These are phyloP conservation scores for Ceratosolen fusciceps DNA, from an alignment of 1,140 invertebrate genomes.

Conservation along the genomic window DNA sequence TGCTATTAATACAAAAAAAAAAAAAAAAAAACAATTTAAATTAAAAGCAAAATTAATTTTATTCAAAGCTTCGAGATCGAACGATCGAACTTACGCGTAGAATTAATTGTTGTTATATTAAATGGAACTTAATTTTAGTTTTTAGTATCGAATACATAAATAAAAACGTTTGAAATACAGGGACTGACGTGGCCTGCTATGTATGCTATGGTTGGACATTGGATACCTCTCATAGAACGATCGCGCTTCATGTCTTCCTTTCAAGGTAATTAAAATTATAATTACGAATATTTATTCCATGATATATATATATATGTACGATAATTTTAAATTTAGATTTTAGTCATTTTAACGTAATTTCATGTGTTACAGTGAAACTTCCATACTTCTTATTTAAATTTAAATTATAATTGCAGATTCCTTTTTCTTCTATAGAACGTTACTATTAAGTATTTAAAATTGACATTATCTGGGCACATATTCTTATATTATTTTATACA, in stretches of 20 bases:
- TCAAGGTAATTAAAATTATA: conserved; percentile 71
- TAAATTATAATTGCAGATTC: conserved; percentile 33
- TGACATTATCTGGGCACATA: not conserved
- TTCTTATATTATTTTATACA: conserved; percentile 2
- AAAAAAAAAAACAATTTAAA: no score
- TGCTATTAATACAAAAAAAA: no score
- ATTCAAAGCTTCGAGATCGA: no score
- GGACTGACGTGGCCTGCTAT: conserved; percentile 90
- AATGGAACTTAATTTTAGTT: no score
- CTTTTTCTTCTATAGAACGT: conserved; percentile 26
- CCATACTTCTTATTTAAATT: no score
- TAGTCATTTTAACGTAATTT: conserved; percentile 55
- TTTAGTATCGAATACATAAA: no score
- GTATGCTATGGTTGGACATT: conserved; percentile 87
- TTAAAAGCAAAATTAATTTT: no score
- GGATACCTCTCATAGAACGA: conserved; percentile 85
- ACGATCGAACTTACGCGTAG: no score
- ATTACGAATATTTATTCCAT: no score
- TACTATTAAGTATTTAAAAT: conserved; percentile 1
- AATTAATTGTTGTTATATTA: no score
- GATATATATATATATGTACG: no score
- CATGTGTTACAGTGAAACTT: conserved; percentile 71
- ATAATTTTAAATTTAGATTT: not conserved
- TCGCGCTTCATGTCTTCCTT: conserved; percentile 84
- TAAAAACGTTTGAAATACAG: conserved; percentile 64